phyloP scores from a whole-genome alignment of 2,888 invertebrate genomes.

The Entomobrya multifasciata region DNA sequence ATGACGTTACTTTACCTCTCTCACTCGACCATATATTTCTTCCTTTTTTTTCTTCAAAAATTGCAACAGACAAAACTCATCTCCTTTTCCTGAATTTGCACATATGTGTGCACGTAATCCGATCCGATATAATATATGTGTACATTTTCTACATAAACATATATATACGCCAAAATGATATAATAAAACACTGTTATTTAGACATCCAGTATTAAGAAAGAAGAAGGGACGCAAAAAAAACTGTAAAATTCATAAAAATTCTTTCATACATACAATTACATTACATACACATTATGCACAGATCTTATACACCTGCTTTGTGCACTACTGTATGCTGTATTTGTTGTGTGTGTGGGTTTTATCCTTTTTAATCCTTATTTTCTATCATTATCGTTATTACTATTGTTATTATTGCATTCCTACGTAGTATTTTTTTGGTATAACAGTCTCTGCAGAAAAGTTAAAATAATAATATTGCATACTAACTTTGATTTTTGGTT shows the following conservation, averaged over 20 bases:
- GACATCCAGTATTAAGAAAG: constrained; percentile 28
- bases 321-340: not conserved
- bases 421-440: not conserved
- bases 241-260: not conserved
- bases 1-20: not conserved
- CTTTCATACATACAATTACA: not conserved
- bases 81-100: no score
- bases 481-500: not conserved
- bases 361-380: constrained; percentile 44
- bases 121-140: no score
- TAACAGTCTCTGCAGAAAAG: not conserved
- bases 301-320: not conserved
- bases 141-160: no score
- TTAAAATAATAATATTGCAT: not conserved
- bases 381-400: constrained; percentile 18
- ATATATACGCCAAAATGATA: not conserved
- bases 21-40: not conserved
- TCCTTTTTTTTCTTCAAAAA: not conserved
- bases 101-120: no score
- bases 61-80: no score
- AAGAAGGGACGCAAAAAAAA: not conserved
- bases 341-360: constrained; percentile 27
- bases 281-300: no score
- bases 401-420: constrained; percentile 27
- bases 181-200: constrained; percentile 21